These are phyloP conservation scores for Drosophila eugracilis DNA, from an alignment of 1,140 invertebrate genomes.

Conservation along the genomic window DNA sequence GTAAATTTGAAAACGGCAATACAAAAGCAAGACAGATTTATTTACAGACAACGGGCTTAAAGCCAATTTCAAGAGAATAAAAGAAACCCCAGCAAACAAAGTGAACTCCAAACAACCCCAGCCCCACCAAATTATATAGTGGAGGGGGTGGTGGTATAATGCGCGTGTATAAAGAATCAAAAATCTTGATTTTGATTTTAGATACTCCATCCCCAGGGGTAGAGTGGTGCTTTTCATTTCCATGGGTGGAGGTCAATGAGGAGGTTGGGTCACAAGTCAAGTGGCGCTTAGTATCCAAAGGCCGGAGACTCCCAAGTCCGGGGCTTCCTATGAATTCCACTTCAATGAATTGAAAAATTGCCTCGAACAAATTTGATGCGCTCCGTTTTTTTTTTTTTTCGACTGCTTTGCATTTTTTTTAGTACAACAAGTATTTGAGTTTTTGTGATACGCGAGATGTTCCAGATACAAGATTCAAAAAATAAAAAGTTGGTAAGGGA, in stretches of 20 bases:
- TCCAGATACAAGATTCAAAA: conserved; percentile 8
- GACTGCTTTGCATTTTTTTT: conserved; percentile 76
- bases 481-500: not conserved
- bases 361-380: conserved; percentile 79
- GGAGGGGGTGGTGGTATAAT: conserved; percentile 28
- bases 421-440: conserved; percentile 9
- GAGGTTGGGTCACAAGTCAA: conserved; percentile 56
- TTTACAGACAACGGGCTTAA: conserved; percentile 75
- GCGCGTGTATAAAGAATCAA: conserved; percentile 77
- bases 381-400: conserved; percentile 13
- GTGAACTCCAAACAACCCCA: conserved; percentile 14
- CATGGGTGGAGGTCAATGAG: conserved; percentile 1
- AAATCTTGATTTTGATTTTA: conserved; percentile 82
- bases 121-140: conserved; percentile 8
- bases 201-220: conserved; percentile 53
- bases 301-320: conserved; percentile 20
- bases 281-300: conserved; percentile 66
- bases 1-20: conserved; percentile 50
- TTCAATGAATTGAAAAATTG: conserved; percentile 83
- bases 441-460: conserved; percentile 21
- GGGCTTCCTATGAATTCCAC: conserved; percentile 78
- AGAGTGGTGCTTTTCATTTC: not conserved
- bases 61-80: conserved; percentile 69
- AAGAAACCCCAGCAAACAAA: conserved; percentile 59
- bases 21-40: conserved; percentile 65